phyloP scores from a whole-genome alignment of 1,140 invertebrate species.

The Harpegnathos saltator region DNA sequence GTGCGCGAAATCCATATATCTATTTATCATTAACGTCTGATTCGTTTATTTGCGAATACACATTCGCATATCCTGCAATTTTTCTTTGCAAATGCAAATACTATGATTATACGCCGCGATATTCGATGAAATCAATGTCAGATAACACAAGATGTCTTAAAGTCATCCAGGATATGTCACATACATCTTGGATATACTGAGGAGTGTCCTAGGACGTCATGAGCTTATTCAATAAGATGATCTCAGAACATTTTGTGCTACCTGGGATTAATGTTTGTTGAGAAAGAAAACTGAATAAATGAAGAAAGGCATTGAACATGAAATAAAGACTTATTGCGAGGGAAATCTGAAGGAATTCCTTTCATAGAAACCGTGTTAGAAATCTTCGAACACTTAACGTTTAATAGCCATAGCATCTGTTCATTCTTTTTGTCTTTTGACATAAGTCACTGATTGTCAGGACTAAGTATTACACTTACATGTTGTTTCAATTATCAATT shows the following conservation, averaged over 20 bases:
- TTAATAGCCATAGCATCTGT: background rate
- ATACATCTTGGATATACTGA: too few relatives aligned
- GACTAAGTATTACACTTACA: slow-evolving; percentile 4
- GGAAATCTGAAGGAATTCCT: background rate
- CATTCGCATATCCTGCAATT: background rate
- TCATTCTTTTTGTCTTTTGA: slow-evolving; percentile 22
- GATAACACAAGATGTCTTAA: too few relatives aligned
- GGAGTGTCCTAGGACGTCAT: too few relatives aligned
- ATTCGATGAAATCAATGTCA: background rate
- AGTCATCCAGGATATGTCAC: too few relatives aligned
- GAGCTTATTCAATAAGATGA: too few relatives aligned
- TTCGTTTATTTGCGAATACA: background rate
- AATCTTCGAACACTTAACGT: background rate
- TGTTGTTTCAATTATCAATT: slow-evolving; percentile 22
- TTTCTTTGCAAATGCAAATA: slow-evolving; percentile 13
- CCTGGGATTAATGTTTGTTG: too few relatives aligned
- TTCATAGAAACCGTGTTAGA: background rate
- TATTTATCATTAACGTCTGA: background rate
- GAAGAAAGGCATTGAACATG: background rate
- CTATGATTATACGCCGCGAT: background rate
- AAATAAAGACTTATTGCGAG: background rate
- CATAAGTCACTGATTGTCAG: slow-evolving; percentile 15
- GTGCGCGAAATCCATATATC: background rate
- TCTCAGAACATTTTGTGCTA: too few relatives aligned
- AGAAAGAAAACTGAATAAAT: background rate